Evolutionary conservation across 2,888 invertebrate genomes (phyloP).

Genomic region (Tetanocera ferruginea): DNA sequence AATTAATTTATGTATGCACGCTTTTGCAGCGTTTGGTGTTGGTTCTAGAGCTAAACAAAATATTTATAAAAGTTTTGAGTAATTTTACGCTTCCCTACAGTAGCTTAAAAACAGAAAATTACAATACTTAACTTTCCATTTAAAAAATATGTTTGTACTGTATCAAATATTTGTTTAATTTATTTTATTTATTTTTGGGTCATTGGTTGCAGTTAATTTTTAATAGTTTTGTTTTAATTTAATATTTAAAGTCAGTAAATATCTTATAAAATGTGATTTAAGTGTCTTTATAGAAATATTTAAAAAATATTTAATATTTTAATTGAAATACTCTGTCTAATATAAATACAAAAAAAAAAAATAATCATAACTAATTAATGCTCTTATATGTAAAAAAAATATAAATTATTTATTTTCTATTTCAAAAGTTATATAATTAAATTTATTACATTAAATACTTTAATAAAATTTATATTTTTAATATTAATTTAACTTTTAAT

Average conservation of each 20-base stretch:
- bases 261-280: conserved; percentile 51
- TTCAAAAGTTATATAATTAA: too few species aligned
- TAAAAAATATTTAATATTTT: conserved; percentile 38
- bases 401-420: conserved; percentile 13
- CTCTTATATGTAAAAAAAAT: not conserved
- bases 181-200: conserved; percentile 39
- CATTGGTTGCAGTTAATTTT: conserved; percentile 27
- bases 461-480: conserved; percentile 33
- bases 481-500: conserved; percentile 36
- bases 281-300: conserved; percentile 51
- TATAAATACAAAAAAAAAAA: conserved; percentile 48
- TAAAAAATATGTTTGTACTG: not conserved
- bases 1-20: not conserved
- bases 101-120: not conserved
- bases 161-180: not conserved
- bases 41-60: not conserved
- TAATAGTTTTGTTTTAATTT: conserved; percentile 19
- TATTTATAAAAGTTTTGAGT: not conserved
- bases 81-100: not conserved
- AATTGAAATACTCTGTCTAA: conserved; percentile 46
- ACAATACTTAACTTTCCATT: not conserved
- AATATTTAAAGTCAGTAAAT: conserved; percentile 32
- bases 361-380: not conserved
- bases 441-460: not conserved
- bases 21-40: not conserved